Base-by-base conservation (phyloP, 2,797 vertebrate species). In the Leontocebus nigricollis region DNA sequence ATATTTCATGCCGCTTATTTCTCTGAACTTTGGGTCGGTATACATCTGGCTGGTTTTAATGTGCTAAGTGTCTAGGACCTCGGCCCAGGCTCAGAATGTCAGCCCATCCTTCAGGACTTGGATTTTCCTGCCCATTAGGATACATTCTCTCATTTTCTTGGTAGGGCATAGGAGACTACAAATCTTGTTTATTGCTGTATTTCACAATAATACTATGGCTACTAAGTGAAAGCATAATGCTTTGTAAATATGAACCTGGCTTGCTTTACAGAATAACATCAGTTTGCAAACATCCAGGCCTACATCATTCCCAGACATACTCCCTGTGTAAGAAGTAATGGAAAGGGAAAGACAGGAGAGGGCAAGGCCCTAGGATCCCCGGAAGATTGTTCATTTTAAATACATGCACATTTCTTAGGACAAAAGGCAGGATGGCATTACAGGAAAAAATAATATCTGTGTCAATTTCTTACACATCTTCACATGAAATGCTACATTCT, bases 381-480 rank as follows among this genome's bases (percentile, higher is more conserved):
- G 52, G 72, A 64, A 79, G 4, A 22, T 5, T 36, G 27, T 39
- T 36, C 75, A 26, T 6, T 52, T 77, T 55, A 67, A 46, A 55
- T 12, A 17, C 4, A 77, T 33, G 33, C 27, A 19, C 2, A 41
- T 67, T n/a, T 33, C 22, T 94, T 64, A 39, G 24, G 77, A 61
- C 39, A 79, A 52, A 90, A 82, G 67, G 5, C 20, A 77, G 52
- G 9, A 36, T 36, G 22, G 30, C 19, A 44, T 57, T 7, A 19
- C 7, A 22, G 50, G 57, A n/a, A 5, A 50, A 46, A 57, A 39
- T 8, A 24, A 26, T 13, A 12, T 8, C 4, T 0, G 0, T 11
- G 13, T 14, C 44, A 50, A 33, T n/a, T 55, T 67, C 44, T 88
- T 5, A 30, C 14, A 7, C 8, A 30, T 17, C 55, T 67, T 55